phyloP scores from a whole-genome alignment of 1,140 invertebrate genomes.

The Charaxes varanes region DNA sequence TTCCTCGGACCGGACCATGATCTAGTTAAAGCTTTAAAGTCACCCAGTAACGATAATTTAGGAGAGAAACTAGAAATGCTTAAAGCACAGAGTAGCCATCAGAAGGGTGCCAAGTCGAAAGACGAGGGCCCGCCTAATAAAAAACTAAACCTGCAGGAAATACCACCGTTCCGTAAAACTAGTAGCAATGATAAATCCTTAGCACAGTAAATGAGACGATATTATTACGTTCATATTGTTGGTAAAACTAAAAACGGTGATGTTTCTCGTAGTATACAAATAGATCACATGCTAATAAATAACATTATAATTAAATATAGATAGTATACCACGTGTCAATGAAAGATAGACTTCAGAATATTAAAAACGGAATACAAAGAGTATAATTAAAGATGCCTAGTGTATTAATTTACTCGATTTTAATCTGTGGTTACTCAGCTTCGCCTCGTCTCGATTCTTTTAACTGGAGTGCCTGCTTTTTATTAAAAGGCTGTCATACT shows the following conservation, averaged over 20 bases:
- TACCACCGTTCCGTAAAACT: conserved; percentile 67
- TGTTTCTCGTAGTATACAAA: conserved; percentile 32
- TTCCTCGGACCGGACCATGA: conserved; percentile 78
- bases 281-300: conserved; percentile 13
- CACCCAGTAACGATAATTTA: conserved; percentile 70
- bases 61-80: conserved; percentile 48
- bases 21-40: conserved; percentile 73
- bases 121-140: conserved; percentile 67
- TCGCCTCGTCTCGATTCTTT: too few species aligned
- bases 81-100: conserved; percentile 39
- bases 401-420: too few species aligned
- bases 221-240: too few species aligned
- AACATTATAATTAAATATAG: conserved; percentile 12
- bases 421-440: too few species aligned
- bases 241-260: conserved; percentile 23
- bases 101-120: conserved; percentile 58
- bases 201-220: conserved; percentile 22
- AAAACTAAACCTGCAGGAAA: conserved; percentile 68
- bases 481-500: too few species aligned
- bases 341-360: too few species aligned
- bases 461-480: too few species aligned
- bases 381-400: too few species aligned
- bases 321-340: too few species aligned
- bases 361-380: too few species aligned
- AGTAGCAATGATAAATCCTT: conserved; percentile 37